Base-by-base conservation (phyloP, 2,113 vertebrate genomes). In the Odocoileus virginianus region DNA sequence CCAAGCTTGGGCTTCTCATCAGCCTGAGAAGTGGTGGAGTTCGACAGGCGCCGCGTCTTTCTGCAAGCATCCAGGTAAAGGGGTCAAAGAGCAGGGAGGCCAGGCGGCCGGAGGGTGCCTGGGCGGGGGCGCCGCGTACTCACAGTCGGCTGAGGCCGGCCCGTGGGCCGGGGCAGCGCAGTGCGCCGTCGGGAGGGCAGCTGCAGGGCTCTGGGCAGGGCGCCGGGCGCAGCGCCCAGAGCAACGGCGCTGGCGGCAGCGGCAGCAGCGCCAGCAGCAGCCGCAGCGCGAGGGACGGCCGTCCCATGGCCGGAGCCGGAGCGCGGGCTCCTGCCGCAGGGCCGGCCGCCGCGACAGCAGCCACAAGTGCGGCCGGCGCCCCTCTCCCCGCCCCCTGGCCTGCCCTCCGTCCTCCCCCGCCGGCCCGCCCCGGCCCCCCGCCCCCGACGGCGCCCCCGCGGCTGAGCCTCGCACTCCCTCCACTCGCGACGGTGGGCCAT, bases 141-240 rank as follows among this genome's bases (percentile, higher is more conserved):
- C 97, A 98, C 98, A 98, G 97, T 94, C 78, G 27, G 83, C 87
- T 4, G 91, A 97, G 91, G 71, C 97, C 97, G 0, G 94, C 50
- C 21, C 52, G 45, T 1, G 97, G 98, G 92, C 87, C 93, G 1
- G 47, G 54, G 96, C 98, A 98, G 97, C 96, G 96, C 97, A 99
- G 98, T 50, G 98, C 98, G 27, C 96, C 94, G 9, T 88, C 81
- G 0, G 95, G 94, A 5, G 67, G 45, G 97, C 98, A 98, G 97
- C 90, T 67, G 57, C 98, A 99, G 94, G 95, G 96, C n/a, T 61
- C 94, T 0, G 98, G 98, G 81, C 98, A 98, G 96, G 15, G 95
- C n/a, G 36, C 64, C 25, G 64, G 25, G 12, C n/a, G 55, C 54
- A 57, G 93, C 9, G 64, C 78, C 43, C 3, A 5, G 1, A 85